Conservation (phyloP, 2,113 vertebrate genomes). For the Promerops cafer region DNA sequence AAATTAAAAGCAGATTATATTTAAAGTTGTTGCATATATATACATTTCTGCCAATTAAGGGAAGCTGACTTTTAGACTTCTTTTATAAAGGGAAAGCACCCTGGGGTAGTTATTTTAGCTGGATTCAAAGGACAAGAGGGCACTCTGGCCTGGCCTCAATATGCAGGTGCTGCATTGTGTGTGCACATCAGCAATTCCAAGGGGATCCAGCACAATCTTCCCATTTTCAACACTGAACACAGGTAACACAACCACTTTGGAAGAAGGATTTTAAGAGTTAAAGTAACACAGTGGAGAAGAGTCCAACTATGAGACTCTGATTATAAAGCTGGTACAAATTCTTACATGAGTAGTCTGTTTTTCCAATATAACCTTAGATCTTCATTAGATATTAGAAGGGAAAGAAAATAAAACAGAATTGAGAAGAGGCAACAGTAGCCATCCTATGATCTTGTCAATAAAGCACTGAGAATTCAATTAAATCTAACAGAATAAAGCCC, state of each 20-base stretch:
- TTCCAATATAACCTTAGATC: background rate
- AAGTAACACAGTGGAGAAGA: background rate
- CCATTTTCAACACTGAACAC: background rate
- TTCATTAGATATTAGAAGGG: background rate
- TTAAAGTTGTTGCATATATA: conserved; percentile 16
- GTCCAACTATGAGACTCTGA: background rate
- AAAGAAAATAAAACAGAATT: background rate
- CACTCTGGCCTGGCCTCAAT: background rate
- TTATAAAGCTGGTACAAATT: background rate
- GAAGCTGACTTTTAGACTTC: background rate
- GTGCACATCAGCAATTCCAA: background rate
- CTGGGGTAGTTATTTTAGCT: background rate
- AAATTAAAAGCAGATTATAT: conserved; percentile 26
- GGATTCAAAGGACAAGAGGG: background rate
- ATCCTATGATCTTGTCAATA: background rate
- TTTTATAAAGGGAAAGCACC: background rate
- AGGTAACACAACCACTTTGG: background rate
- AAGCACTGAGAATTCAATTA: conserved; percentile 16
- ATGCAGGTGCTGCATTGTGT: background rate
- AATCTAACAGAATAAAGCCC: conserved; percentile 26
- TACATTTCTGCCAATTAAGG: background rate
- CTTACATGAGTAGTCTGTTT: background rate
- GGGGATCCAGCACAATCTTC: background rate
- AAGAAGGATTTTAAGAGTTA: background rate
- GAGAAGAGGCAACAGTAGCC: background rate